These are phyloP conservation scores for Brachyptera putata DNA, from an alignment of 2,888 invertebrate genomes.

Conservation along the genomic window DNA sequence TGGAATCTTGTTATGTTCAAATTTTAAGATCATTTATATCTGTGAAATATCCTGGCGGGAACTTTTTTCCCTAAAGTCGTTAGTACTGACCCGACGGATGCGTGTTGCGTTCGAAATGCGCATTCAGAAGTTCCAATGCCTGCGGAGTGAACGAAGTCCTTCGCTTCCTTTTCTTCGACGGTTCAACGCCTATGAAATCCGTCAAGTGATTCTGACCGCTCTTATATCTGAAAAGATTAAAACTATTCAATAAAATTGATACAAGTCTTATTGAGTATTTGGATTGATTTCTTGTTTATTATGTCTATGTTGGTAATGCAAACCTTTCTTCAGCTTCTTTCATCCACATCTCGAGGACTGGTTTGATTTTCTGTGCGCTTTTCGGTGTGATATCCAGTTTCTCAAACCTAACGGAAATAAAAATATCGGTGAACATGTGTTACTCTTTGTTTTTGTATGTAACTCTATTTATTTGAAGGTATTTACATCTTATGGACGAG, in stretches of 20 bases:
- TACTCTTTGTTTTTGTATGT: too few relatives aligned
- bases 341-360: slow-evolving; percentile 98
- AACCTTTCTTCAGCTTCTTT: slow-evolving; percentile 97
- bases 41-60: too few relatives aligned
- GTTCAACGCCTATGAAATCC: slow-evolving; percentile 94
- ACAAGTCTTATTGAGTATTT: neutral
- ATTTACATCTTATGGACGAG: too few relatives aligned
- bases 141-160: slow-evolving; percentile 96
- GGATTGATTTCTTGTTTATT: neutral
- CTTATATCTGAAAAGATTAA: slow-evolving; percentile 66
- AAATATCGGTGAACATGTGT: too few relatives aligned
- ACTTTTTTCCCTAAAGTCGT: too few relatives aligned
- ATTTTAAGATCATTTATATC: too few relatives aligned
- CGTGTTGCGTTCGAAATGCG: slow-evolving; percentile 94
- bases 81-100: slow-evolving; percentile 83
- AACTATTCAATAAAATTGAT: slow-evolving; percentile 6
- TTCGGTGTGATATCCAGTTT: slow-evolving; percentile 99
- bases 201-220: slow-evolving; percentile 90
- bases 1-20: too few relatives aligned
- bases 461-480: too few relatives aligned
- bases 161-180: slow-evolving; percentile 93
- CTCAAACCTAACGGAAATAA: slow-evolving; percentile 86
- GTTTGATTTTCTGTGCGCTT: slow-evolving; percentile 99
- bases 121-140: slow-evolving; percentile 89
- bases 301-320: slow-evolving; percentile 37